Evolutionary conservation across 2,888 invertebrate species (phyloP).

Genomic region (Saturnia pavonia): DNA sequence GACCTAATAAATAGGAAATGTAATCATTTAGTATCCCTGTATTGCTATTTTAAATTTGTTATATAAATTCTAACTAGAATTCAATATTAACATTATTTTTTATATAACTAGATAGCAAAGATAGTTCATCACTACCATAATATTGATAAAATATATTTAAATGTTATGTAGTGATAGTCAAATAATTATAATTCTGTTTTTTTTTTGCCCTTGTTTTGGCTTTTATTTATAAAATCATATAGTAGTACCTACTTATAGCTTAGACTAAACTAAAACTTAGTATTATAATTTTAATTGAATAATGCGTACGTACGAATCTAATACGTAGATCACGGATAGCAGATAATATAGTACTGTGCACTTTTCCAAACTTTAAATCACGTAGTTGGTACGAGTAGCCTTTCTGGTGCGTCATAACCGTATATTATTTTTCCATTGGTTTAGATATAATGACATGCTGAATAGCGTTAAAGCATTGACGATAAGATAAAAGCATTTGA

Average conservation of each 20-base stretch:
- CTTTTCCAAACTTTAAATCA: not conserved
- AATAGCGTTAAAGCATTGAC: not conserved
- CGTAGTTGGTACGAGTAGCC: no score
- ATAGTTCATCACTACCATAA: no score
- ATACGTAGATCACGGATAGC: not conserved
- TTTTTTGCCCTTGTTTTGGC: not conserved
- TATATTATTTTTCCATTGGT: constrained; percentile 10
- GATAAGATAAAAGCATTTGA: constrained; percentile 15
- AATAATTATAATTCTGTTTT: no score
- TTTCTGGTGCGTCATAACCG: constrained; percentile 11
- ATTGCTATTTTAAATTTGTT: not conserved
- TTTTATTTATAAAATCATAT: not conserved
- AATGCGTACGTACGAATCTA: no score
- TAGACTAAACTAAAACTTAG: not conserved
- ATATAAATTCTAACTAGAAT: not conserved
- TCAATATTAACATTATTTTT: not conserved
- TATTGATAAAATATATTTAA: not conserved
- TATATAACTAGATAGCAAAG: no score
- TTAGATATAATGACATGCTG: constrained; percentile 2
- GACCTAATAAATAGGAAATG: not conserved
- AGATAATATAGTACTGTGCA: not conserved
- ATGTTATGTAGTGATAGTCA: no score
- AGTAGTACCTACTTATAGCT: not conserved
- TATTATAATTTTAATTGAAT: not conserved
- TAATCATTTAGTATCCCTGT: not conserved